Percentiles rank a stretch among this genome's conserved stretches.
phyloP scores from a whole-genome alignment of 2,797 vertebrate genomes.

The Rhinogobio ventralis region DNA sequence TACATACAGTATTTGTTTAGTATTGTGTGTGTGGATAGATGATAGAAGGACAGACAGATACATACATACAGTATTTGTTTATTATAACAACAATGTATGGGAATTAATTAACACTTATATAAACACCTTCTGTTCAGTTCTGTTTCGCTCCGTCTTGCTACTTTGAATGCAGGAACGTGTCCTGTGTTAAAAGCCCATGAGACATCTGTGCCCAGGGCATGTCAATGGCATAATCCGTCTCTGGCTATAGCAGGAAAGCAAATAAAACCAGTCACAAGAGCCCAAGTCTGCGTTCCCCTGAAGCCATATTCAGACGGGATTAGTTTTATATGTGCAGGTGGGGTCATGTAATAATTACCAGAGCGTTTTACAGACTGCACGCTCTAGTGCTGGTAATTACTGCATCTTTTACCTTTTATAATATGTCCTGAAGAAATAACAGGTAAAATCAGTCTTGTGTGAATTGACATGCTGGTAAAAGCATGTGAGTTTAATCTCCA shows the following conservation, averaged over 20 bases:
- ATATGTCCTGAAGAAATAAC: not conserved
- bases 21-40: no score
- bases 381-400: not conserved
- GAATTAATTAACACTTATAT: not conserved
- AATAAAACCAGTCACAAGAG: slow-evolving; percentile 23
- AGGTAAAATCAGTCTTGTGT: not conserved
- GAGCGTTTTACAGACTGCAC: not conserved
- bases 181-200: not conserved
- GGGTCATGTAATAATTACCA: slow-evolving; percentile 18
- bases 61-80: not conserved
- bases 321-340: slow-evolving; percentile 5
- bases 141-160: not conserved
- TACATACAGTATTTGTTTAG: no score
- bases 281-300: not conserved
- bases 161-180: not conserved
- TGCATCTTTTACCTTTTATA: not conserved
- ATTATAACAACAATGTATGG: not conserved
- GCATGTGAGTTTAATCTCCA: not conserved
- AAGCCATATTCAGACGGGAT: not conserved
- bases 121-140: not conserved
- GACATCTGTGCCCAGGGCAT: slow-evolving; percentile 23
- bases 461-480: not conserved
- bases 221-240: not conserved
- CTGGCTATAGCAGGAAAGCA: slow-evolving; percentile 11
- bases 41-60: not conserved